Conservation (phyloP, 2,797 vertebrate genomes). For the Tapera naevia region DNA sequence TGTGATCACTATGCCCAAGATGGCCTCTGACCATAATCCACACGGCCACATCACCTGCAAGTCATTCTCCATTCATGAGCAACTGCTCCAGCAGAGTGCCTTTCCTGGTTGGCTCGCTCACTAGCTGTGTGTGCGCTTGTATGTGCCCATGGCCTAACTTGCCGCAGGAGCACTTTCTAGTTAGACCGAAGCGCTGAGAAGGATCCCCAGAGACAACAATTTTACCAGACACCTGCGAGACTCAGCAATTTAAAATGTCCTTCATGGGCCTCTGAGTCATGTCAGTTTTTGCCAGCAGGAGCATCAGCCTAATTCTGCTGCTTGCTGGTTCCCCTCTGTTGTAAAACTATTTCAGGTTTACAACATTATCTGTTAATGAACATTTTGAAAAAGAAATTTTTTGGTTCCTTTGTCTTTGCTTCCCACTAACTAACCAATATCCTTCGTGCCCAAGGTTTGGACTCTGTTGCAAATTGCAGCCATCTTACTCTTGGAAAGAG, state of each 20-base stretch:
- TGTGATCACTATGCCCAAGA: no score
- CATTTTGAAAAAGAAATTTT: background rate
- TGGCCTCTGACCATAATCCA: no score
- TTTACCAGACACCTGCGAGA: background rate
- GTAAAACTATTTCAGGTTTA: background rate
- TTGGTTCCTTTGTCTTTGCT: background rate
- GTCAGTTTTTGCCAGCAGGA: background rate
- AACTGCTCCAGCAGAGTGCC: no score
- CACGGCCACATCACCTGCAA: no score
- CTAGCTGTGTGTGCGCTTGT: background rate
- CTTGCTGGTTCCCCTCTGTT: background rate
- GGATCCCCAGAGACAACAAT: accelerated
- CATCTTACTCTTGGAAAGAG: background rate
- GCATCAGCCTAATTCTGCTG: background rate
- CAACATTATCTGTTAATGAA: background rate
- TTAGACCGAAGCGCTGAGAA: background rate
- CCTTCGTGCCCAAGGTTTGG: background rate
- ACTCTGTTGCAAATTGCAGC: background rate
- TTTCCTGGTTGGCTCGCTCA: no score
- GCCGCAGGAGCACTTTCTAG: background rate
- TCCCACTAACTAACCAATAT: background rate
- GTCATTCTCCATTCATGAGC: no score
- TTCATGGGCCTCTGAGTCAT: background rate
- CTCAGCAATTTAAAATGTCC: background rate
- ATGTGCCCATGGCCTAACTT: background rate